Conservation (phyloP, 2,888 invertebrate species). For the Lasius platythorax region DNA sequence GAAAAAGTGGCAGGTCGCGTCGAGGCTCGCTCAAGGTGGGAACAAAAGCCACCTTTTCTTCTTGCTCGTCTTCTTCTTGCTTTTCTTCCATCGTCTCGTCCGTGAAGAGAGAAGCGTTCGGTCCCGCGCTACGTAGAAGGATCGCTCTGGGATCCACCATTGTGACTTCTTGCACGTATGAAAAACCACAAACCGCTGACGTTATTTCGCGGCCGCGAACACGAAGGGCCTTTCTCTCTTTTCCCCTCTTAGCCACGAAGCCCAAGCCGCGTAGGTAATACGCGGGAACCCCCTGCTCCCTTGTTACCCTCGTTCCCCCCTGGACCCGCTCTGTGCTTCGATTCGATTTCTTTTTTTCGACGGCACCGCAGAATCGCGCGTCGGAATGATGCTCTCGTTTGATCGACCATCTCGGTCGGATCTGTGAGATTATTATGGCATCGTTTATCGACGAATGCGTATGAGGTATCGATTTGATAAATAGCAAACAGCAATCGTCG, state of each 20-base stretch:
- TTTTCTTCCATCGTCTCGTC: slow-evolving; percentile 46
- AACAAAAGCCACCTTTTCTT: slow-evolving; percentile 76
- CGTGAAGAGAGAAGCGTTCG: slow-evolving; percentile 56
- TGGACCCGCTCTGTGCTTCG: slow-evolving; percentile 20
- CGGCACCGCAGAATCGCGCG: slow-evolving; percentile 43
- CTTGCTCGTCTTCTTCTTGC: slow-evolving; percentile 58
- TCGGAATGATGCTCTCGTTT: slow-evolving; percentile 64
- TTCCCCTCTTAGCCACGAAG: slow-evolving; percentile 64
- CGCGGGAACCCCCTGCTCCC: slow-evolving; percentile 45
- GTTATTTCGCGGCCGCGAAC: slow-evolving; percentile 79
- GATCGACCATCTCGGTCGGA: slow-evolving; percentile 60
- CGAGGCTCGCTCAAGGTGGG: slow-evolving; percentile 64
- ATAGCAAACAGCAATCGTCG: slow-evolving; percentile 33
- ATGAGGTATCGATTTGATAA: slow-evolving; percentile 50
- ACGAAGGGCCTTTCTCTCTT: slow-evolving; percentile 65
- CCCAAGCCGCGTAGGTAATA: slow-evolving; percentile 69
- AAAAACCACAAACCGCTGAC: slow-evolving; percentile 80
- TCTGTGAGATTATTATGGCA: slow-evolving; percentile 26
- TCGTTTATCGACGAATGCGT: slow-evolving; percentile 37
- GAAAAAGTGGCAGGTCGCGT: slow-evolving; percentile 71
- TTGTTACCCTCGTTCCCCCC: slow-evolving; percentile 12
- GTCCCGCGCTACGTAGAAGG: slow-evolving; percentile 62
- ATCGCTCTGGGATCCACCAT: slow-evolving; percentile 71
- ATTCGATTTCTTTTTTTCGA: slow-evolving; percentile 43
- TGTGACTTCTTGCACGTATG: slow-evolving; percentile 79